Evolutionary conservation across 2,888 invertebrate genomes (phyloP), one percentile per base, ranked within the genome.

Genomic region (Luperina nickerlii): DNA sequence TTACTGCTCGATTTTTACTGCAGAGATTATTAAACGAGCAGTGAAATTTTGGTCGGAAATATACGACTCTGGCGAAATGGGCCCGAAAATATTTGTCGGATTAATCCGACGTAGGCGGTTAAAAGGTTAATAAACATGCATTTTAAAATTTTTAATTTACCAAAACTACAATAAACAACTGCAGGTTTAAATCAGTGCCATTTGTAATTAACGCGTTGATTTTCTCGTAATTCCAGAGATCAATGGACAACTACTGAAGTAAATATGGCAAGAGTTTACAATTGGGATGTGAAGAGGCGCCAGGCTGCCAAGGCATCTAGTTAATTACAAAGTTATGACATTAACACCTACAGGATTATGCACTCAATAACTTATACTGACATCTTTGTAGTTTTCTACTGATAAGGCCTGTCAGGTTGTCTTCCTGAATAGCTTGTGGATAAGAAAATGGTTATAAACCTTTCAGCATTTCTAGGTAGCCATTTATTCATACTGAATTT

Each of bases 211-310:
- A 54, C 24, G 24, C 1, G 3, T 54, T 76, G 7, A n/a, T 63
- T 27, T 77, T 20, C 45, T 66, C 38, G 18, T 32, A 66, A 70
- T 97, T 97, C 90, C 94, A 98, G 99, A 92, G 99, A 99, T 97
- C 99, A 99, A 96, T 98, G 99, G 92, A 99, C 99, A 27, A 99
- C 99, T 38, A 99, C 99, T 69, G 99, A 99, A 98, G 99, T 99
- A 45, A 99, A 99, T 95, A 99, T 99, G 99, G 99, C 99, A 54
- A 97, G 99, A 93, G 99, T 99, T 45, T 99, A 99, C 95, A 99
- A 99, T 95, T 99, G 99, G 99, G 99, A 99, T 96, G 99, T 99
- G 6, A 99, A 99, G 95, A 98, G 98, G 92, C 98, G 99, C 87
- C 98, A 99, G 95, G 98, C 98, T 63, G 98, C 97, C 65, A 98